These are phyloP conservation scores for Neodiprion lecontei DNA, from an alignment of 1,140 invertebrate species.

Conservation along the genomic window DNA sequence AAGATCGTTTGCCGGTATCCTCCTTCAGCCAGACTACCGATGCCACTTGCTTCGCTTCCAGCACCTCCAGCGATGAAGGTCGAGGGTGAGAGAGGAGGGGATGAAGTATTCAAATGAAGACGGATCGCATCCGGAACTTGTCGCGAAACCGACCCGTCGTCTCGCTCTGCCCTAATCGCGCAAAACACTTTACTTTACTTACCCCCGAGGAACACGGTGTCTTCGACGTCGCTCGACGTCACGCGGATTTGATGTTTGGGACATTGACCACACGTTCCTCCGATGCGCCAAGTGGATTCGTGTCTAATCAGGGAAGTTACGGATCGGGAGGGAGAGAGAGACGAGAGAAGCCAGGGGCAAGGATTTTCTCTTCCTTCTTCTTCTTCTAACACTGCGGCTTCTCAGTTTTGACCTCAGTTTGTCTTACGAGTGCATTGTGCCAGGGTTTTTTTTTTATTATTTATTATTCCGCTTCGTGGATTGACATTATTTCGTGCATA, in stretches of 20 bases:
- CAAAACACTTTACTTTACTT: conserved; percentile 39
- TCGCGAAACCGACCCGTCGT: conserved; percentile 31
- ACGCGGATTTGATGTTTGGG: no score
- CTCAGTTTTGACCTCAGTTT: no score
- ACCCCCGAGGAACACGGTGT: conserved; percentile 25
- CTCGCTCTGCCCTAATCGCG: conserved; percentile 34
- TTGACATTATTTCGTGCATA: no score
- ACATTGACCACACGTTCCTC: neutral
- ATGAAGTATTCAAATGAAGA: conserved; percentile 39
- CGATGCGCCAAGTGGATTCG: conserved; percentile 30
- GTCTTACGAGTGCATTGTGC: no score
- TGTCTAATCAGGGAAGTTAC: conserved; percentile 36
- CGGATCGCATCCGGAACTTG: conserved; percentile 34
- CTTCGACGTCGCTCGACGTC: no score
- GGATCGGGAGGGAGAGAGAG: conserved; percentile 10
- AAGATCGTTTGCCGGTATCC: neutral
- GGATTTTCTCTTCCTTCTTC: neutral
- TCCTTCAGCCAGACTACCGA: neutral
- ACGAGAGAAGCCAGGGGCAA: conserved; percentile 16
- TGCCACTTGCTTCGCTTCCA: neutral
- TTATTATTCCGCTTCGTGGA: no score
- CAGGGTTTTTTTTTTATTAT: no score
- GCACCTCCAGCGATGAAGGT: neutral
- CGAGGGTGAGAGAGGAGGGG: conserved; percentile 15
- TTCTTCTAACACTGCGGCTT: no score